A percentile compares a stretch with the other conserved stretches of the same genome.
phyloP scores from a whole-genome alignment of 2,113 vertebrate species.

The Gambusia holbrooki region DNA sequence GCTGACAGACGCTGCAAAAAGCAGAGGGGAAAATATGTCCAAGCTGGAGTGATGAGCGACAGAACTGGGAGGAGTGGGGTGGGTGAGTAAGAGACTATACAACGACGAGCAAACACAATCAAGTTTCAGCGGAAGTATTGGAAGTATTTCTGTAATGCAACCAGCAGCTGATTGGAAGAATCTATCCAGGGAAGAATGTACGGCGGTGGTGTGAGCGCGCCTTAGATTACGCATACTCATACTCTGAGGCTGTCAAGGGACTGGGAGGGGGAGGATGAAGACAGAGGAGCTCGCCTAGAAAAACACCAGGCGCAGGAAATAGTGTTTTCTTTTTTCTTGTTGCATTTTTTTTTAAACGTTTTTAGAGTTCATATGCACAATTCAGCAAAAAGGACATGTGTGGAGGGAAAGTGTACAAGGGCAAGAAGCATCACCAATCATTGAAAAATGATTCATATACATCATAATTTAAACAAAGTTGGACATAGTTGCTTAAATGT shows the following conservation, averaged over 20 bases:
- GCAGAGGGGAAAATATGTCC: slow-evolving; percentile 28
- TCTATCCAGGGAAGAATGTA: slow-evolving; percentile 52
- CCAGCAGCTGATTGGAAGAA: slow-evolving; percentile 62
- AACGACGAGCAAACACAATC: slow-evolving; percentile 30
- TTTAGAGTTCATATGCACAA: slow-evolving; percentile 24
- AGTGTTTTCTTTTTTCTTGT: slow-evolving; percentile 16
- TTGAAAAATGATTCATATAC: neutral
- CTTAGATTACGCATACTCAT: slow-evolving; percentile 40
- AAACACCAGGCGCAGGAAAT: slow-evolving; percentile 69
- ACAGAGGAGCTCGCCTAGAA: slow-evolving; percentile 60
- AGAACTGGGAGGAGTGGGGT: neutral
- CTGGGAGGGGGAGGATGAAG: slow-evolving; percentile 57
- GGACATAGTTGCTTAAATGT: too few relatives aligned
- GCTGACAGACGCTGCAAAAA: slow-evolving; percentile 59
- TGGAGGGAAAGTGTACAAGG: slow-evolving; percentile 42
- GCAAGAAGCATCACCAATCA: slow-evolving; percentile 6
- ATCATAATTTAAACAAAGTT: neutral
- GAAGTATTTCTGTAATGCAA: slow-evolving; percentile 48
- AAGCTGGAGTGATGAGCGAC: slow-evolving; percentile 37
- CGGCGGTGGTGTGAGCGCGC: neutral
- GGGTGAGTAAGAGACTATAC: neutral
- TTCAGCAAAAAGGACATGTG: slow-evolving; percentile 21
- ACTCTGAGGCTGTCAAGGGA: slow-evolving; percentile 46
- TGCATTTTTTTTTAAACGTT: slow-evolving; percentile 1
- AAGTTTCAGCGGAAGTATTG: slow-evolving; percentile 18